A percentile compares a stretch with the other conserved stretches of the same genome.
These are phyloP conservation scores for Andricus curvator DNA, from an alignment of 2,888 invertebrate species.

Conservation along the genomic window DNA sequence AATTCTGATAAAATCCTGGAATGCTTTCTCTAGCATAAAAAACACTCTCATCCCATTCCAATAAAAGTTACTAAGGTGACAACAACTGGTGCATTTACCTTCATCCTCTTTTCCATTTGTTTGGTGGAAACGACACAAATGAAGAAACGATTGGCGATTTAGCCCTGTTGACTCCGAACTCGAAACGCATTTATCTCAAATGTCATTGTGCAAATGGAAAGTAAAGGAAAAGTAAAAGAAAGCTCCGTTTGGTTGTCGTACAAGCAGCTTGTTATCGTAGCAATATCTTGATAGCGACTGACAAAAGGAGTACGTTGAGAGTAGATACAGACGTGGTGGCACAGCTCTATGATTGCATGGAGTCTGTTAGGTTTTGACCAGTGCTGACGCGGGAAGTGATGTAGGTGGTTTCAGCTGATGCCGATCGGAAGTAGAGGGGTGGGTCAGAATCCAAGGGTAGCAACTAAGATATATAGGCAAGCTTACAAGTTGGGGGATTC, in stretches of 20 bases:
- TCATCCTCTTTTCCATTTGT: neutral
- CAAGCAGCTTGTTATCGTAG: neutral
- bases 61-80: neutral
- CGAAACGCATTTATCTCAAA: neutral
- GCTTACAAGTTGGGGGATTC: slow-evolving; percentile 48
- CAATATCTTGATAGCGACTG: neutral
- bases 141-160: neutral
- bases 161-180: neutral
- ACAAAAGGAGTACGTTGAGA: neutral
- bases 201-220: neutral
- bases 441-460: neutral
- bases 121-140: neutral
- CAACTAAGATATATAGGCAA: slow-evolving; percentile 39
- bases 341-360: neutral
- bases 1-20: neutral
- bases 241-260: neutral
- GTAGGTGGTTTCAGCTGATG: neutral
- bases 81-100: neutral
- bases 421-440: neutral
- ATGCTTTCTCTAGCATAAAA: neutral
- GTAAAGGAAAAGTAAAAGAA: neutral
- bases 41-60: neutral
- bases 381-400: neutral
- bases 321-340: neutral
- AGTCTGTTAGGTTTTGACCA: neutral